These are phyloP conservation scores for Tautogolabrus adspersus DNA, from an alignment of 2,113 vertebrate species.

Conservation along the genomic window DNA sequence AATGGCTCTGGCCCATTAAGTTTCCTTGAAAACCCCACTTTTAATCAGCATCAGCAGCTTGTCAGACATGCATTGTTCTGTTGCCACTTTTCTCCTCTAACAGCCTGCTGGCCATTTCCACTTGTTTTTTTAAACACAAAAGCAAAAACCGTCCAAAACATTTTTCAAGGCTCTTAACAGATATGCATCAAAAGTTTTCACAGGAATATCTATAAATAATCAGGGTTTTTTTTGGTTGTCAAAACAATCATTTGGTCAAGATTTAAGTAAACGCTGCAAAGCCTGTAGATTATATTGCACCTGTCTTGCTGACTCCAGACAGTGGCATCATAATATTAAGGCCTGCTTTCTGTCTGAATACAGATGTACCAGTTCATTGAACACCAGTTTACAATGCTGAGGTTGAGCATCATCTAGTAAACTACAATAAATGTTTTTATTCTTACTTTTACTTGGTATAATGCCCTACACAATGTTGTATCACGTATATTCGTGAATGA, in stretches of 20 bases:
- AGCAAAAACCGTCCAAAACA: background rate
- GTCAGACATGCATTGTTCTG: conserved; percentile 35
- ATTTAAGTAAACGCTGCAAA: too few relatives aligned
- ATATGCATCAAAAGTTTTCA: too few relatives aligned
- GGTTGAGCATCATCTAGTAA: background rate
- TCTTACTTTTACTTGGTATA: background rate
- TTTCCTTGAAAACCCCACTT: conserved; percentile 51
- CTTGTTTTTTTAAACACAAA: background rate
- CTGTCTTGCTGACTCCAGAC: background rate
- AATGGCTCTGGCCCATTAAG: conserved; percentile 24
- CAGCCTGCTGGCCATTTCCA: background rate
- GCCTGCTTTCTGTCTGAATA: background rate
- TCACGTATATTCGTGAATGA: background rate
- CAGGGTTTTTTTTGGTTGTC: background rate
- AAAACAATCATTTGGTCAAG: background rate
- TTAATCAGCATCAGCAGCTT: conserved; percentile 35
- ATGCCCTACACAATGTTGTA: too few relatives aligned
- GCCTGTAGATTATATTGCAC: background rate
- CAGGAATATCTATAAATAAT: too few relatives aligned
- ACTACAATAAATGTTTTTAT: too few relatives aligned
- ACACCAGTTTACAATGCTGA: background rate
- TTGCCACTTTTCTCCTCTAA: conserved; percentile 6
- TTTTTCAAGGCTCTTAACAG: background rate
- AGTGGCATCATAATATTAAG: too few relatives aligned
- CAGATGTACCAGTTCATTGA: background rate